Evolutionary conservation across 2,797 vertebrate genomes (phyloP), one percentile per base, ranked within the genome.

Genomic region (Coendou prehensilis): DNA sequence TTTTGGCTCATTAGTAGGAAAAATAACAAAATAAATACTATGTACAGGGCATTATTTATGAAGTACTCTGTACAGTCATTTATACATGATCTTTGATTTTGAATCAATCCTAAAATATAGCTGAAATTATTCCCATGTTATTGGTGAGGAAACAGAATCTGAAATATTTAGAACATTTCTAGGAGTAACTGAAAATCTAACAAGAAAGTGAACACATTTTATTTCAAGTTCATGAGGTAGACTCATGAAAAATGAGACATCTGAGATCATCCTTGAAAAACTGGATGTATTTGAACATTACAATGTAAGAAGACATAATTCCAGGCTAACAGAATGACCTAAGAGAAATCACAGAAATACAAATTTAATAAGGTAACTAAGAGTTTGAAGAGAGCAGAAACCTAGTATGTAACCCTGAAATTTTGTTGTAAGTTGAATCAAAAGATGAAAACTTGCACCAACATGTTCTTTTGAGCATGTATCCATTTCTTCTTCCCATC

Each of bases 401-500:
- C n/a, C 86, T 91, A 57, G 71, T 79, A 64, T 13, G 3, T n/a
- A 81, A 59, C 50, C n/a, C 69, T 92, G 81, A 75, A 81, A 90
- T 90, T 63, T 84, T 73, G 87, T 85, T 83, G 9, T 87, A 95
- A 96, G 33, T 52, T 96, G 71, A 90, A 87, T 28, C 45, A 7
- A 45, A 96, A 94, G 47, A 87, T 59, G 75, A 92, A 94, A 96
- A 88, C 23, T 50, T 91, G 22, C 54, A 92, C 76, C 63, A 52
- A 96, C 15, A 41, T 33, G 69, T 80, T 90, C 78, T 94, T 95
- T 63, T 50, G 54, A 80, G 33, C 91, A 26, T 33, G 20, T 14
- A 59, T 84, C 41, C 61, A 90, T 96, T 96, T 97, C 26, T 92
- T 93, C 81, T 94, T 57, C 73, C 37, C 54, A 41, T 85, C 37